A percentile compares a stretch with the other conserved stretches of the same genome.
Conservation (phyloP, 1,140 invertebrate species). For the Nebria ingens region DNA sequence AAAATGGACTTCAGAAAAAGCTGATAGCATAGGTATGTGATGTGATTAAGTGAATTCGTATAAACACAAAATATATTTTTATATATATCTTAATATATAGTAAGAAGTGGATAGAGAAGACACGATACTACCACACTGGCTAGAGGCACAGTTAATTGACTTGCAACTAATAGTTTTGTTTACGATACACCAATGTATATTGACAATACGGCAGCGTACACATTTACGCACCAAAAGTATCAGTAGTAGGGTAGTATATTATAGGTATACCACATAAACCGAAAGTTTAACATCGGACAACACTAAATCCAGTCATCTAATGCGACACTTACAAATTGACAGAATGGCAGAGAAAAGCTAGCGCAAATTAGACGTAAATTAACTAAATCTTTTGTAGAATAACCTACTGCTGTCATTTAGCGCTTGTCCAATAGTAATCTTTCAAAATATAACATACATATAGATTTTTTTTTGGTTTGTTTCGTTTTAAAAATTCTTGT, state of each 20-base stretch:
- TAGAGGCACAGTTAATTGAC: slow-evolving; percentile 7
- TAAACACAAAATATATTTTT: background rate
- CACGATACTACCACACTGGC: slow-evolving; percentile 1
- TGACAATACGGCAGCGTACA: background rate
- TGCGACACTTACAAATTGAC: too few relatives aligned
- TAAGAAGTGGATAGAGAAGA: slow-evolving; percentile 2
- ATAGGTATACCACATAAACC: slow-evolving; percentile 2
- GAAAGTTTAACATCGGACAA: background rate
- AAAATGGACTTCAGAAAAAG: too few relatives aligned
- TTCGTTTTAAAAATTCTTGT: background rate
- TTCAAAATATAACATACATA: too few relatives aligned
- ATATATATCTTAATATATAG: background rate
- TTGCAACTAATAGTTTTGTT: slow-evolving; percentile 8
- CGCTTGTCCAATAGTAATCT: too few relatives aligned
- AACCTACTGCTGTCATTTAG: too few relatives aligned
- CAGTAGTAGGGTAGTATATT: background rate
- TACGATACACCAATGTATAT: slow-evolving; percentile 8
- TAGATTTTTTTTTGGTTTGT: too few relatives aligned
- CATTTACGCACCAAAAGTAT: background rate
- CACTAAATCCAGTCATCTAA: too few relatives aligned
- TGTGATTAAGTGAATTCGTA: background rate
- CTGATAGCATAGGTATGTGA: too few relatives aligned
- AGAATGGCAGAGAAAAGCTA: too few relatives aligned
- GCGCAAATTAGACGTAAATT: too few relatives aligned
- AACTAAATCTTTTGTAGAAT: too few relatives aligned